A percentile compares a stretch with the other conserved stretches of the same genome.
Evolutionary conservation across 2,797 vertebrate genomes (phyloP).

Genomic region (Falco peregrinus): DNA sequence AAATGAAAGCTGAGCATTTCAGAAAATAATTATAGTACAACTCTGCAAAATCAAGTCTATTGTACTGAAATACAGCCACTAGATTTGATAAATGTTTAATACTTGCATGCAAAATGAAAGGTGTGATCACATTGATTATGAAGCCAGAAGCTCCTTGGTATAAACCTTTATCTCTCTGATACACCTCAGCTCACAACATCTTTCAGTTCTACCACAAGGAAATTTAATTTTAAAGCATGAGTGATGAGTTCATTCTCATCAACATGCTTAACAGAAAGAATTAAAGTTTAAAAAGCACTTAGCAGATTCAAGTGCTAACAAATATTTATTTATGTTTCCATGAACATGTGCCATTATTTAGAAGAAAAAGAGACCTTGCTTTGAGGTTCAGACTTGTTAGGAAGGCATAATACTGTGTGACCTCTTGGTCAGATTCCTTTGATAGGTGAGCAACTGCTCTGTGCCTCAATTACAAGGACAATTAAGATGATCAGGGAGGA

Average conservation of each 20-base stretch:
- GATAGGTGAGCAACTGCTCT: not conserved
- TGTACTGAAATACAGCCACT: not conserved
- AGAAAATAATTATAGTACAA: not conserved
- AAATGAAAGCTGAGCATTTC: not conserved
- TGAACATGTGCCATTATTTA: not conserved
- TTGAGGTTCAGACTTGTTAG: not conserved
- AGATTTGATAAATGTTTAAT: not conserved
- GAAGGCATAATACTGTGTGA: not conserved
- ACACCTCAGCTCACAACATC: not conserved
- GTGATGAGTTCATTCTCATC: not conserved
- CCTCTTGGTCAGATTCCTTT: not conserved
- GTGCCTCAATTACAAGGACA: not conserved
- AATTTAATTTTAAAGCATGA: not conserved
- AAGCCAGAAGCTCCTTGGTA: not conserved
- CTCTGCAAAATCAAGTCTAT: not conserved
- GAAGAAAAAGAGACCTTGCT: not conserved
- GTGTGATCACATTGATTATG: not conserved
- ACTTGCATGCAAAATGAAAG: not conserved
- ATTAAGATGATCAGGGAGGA: not conserved
- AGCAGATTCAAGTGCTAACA: not conserved
- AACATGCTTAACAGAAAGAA: not conserved
- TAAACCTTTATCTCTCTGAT: not conserved
- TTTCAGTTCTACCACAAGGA: not conserved
- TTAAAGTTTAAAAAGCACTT: not conserved
- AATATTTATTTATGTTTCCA: not conserved